Evolutionary conservation across 2,888 invertebrate genomes (phyloP), one percentile per base, ranked within the genome.

Genomic region (Plagodis dolabraria): DNA sequence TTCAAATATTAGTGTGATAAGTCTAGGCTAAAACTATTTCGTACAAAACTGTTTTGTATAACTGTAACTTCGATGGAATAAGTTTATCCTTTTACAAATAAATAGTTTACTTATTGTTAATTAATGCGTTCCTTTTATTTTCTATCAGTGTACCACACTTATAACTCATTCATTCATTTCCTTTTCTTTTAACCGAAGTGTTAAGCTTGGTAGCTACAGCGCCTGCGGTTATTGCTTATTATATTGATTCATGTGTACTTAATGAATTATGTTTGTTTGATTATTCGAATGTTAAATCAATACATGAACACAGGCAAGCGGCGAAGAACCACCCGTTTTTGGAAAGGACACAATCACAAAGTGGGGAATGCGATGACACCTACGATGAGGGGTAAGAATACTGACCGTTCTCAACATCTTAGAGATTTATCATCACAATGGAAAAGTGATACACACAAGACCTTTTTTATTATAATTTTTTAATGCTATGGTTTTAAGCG

Each of bases 271-370:
- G 40, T 55, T 50, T 42, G 8, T 49, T 48, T 40, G 12, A 10
- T 9, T 11, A 12, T 43, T 43, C 8, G 38, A 12, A 12, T 5
- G 7, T 12, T 43, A 7, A 40, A 40, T 10, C 10, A 47, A 66
- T 49, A 35, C 55, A 9, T 60, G 40, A 22, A 47, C 79, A 82
- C 80, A 92, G 92, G 83, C 69, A 79, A 61, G 79, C 85, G 91
- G 95, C 90, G 7, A 95, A 96, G 85, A 69, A 69, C n/a, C 94
- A 69, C 34, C 94, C 95, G n/a, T 94, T 95, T 85, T 73, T 92
- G 47, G 92, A 92, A 69, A 83, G 92, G 66, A 87, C 91, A 2
- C 89, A 88, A 63, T 92, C 92, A 10, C 92, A 92, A 72, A 82
- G 86, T 43, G 89, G 90, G 4, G 92, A 92, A 79, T 80, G 85